Base-by-base conservation (phyloP, 2,113 vertebrate species). In the Etheostoma spectabile region DNA sequence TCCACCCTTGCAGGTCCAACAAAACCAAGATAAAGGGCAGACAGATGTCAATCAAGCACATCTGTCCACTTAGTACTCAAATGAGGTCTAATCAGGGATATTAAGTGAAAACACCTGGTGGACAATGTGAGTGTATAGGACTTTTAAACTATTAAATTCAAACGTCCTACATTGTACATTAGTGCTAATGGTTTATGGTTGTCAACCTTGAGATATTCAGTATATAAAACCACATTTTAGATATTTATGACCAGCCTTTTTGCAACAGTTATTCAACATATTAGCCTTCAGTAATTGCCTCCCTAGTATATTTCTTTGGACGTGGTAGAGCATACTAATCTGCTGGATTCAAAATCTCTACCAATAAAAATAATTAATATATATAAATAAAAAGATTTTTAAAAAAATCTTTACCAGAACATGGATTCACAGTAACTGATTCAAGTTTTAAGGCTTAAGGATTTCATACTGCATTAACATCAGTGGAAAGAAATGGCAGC, bases 41-140 rank as follows among this genome's bases (percentile, higher is more conserved):
- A n/a, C 62, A 24, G 21, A 63, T 63, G 62, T 64, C 62, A 64
- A 24, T 46, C 42, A 24, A 64, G 24, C 64, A 30, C 63, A 67
- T 51, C 46, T 21, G 64, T 67, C 11, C 64, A 33, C 46, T 21
- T 10, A 15, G 49, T 15, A 1, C 7, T 56, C 49, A 68, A 35
- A 45, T 1, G 0, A 15, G 12, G 55, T 60, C 24, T 21, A 73
- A 59, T 60, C 11, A 6, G 30, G 3, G 66, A 22, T 24, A 22
- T 12, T 68, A 30, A 69, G 51, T 16, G 51, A 38, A 69, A 55
- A 24, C 21, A 69, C 8, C 33, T 42, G 33, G 30, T 55, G 33
- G 67, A 22, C 19, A 3, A 3, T 12, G 65, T 53, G 27, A 38
- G 8, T 3, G 30, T 10, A 16, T 51, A 1, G 46, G 45, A 49